Evolutionary conservation across 2,113 vertebrate genomes (phyloP).

Genomic region (Menura novaehollandiae): DNA sequence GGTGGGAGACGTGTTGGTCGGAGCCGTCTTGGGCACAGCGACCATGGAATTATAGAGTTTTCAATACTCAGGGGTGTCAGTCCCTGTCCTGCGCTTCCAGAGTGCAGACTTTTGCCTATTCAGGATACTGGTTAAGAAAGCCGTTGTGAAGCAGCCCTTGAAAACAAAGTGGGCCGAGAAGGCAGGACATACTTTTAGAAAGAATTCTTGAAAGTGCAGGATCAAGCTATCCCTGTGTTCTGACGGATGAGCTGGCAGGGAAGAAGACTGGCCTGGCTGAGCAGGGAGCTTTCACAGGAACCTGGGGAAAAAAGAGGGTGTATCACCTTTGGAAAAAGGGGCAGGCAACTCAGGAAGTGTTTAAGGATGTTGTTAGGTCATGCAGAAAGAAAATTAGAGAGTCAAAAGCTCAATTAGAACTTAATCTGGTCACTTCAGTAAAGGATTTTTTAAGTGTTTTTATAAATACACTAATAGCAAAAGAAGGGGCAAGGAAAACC

Average conservation of each 20-base stretch:
- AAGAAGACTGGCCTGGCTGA: not conserved
- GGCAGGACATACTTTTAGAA: not conserved
- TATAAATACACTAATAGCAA: not conserved
- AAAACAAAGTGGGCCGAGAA: not conserved
- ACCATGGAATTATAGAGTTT: not conserved
- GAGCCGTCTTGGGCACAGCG: not conserved
- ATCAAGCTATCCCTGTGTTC: not conserved
- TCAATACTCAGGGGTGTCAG: not conserved
- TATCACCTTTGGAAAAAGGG: not conserved
- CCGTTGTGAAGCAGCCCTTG: not conserved
- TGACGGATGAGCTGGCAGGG: not conserved
- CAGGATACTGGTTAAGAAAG: not conserved
- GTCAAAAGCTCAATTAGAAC: not conserved
- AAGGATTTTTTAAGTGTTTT: not conserved
- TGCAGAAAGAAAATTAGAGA: not conserved
- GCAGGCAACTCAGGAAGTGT: not conserved
- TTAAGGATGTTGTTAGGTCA: not conserved
- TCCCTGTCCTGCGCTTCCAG: not conserved
- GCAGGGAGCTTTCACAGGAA: not conserved
- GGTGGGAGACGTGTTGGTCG: rapidly evolving
- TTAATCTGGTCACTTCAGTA: not conserved
- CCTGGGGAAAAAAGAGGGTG: not conserved
- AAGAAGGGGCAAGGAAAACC: not conserved
- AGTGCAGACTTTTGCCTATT: not conserved
- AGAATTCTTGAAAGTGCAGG: not conserved